Evolutionary conservation across 1,140 invertebrate genomes (phyloP), one percentile per base, ranked within the genome.

Genomic region (Bombus haemorrhoidalis): DNA sequence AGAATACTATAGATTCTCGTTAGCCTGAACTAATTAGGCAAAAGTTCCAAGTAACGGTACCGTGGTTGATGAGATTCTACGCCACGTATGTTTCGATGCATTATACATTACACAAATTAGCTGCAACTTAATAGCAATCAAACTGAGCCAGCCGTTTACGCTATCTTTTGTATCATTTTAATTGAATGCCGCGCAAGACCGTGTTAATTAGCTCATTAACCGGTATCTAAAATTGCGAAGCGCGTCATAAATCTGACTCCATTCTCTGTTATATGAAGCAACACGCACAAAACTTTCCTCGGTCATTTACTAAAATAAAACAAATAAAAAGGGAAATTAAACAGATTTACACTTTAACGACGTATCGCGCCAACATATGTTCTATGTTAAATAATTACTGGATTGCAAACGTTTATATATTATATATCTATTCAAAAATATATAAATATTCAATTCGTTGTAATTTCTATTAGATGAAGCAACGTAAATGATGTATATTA

Each of bases 101-200:
- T 79, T 68, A 68, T 68, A 47, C 62, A 77, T 77, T 77, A 62
- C 53, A 59, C 75, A 77, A 77, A 77, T 77, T 77, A 77, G 75
- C 13, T 59, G 6, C 15, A 59, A 77, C 75, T 43, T 75, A 75
- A 34, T 39, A 59, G 53, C 53, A 53, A 77, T 59, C 53, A 59
- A 77, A 43, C 43, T 75, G 73, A 32, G 32, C 43, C 43, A 13
- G 34, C 32, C n/a, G 43, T 53, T 75, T 75, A 53, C 73, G 43
- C 43, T 75, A 75, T 43, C 75, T 59, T 39, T 62, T 62, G 53
- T 77, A 77, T 39, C 75, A 39, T 77, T 77, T 77, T 59, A 77
- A 77, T 77, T 77, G 53, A 77, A 59, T 18, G 34, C 32, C 47
- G 53, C 25, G 43, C 34, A 53, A 57, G 47, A 57, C 43, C 28